Evolutionary conservation across 2,113 vertebrate species (phyloP).

Genomic region (Neolamprologus caudopunctatus): DNA sequence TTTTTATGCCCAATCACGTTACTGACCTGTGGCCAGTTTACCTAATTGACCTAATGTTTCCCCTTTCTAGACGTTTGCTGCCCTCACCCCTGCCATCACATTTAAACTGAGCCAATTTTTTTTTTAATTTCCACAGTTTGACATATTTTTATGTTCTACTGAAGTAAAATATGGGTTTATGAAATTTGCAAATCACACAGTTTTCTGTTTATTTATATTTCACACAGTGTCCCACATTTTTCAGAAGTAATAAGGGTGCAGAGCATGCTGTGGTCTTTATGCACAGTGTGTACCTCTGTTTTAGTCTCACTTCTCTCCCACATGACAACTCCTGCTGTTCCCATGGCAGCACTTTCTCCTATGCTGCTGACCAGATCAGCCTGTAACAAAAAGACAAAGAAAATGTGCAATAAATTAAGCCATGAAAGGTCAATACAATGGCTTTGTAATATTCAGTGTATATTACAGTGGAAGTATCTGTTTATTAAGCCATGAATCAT

Average conservation of each 20-base stretch:
- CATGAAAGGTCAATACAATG: neutral
- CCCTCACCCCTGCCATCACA: neutral
- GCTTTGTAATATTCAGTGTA: neutral
- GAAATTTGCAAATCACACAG: neutral
- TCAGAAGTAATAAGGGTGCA: neutral
- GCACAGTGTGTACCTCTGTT: conserved; percentile 58
- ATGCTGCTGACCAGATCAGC: conserved; percentile 81
- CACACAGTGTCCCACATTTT: neutral
- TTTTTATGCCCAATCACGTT: neutral
- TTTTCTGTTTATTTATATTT: neutral
- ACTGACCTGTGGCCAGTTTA: neutral
- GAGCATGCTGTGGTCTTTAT: neutral
- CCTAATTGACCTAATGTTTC: neutral
- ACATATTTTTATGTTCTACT: neutral
- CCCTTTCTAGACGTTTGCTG: rapidly evolving
- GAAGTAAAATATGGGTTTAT: neutral
- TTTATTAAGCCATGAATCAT: neutral
- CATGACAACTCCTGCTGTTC: conserved; percentile 84
- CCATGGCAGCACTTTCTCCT: conserved; percentile 85
- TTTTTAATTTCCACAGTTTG: neutral
- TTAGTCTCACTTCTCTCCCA: conserved; percentile 74
- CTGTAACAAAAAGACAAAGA: conserved; percentile 47
- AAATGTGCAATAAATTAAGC: neutral
- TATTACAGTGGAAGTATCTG: neutral
- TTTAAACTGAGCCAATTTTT: neutral